These are phyloP conservation scores for Rhyacichthys aspro DNA, from an alignment of 2,797 vertebrate genomes.

Conservation along the genomic window DNA sequence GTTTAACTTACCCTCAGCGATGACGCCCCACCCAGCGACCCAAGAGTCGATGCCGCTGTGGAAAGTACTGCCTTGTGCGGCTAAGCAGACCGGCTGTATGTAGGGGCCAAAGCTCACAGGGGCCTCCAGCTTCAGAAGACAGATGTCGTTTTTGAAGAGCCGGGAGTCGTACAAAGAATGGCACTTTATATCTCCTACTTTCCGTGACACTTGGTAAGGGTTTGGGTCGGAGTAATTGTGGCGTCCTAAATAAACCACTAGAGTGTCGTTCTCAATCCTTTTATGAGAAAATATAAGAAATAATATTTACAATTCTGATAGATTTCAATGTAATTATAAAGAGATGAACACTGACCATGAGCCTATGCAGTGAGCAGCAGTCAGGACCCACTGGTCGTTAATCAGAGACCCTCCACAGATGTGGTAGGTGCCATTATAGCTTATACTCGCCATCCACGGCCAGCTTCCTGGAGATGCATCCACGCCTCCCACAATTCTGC, in stretches of 20 bases:
- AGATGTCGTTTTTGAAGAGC: neutral
- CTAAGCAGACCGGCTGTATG: conserved; percentile 76
- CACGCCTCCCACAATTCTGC: conserved; percentile 17
- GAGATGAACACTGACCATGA: accelerated
- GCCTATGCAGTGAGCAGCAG: conserved; percentile 34
- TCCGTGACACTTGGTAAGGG: accelerated
- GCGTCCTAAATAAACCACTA: conserved; percentile 18
- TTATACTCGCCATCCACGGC: conserved; percentile 43
- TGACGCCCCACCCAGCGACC: conserved; percentile 19
- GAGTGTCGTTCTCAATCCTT: accelerated
- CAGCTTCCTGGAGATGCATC: neutral
- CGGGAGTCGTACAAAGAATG: neutral
- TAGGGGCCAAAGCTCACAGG: conserved; percentile 46
- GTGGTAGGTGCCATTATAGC: accelerated
- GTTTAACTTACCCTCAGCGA: neutral
- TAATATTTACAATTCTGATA: neutral
- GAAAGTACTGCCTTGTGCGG: conserved; percentile 39
- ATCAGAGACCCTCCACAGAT: conserved; percentile 54
- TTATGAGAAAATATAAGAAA: conserved; percentile 12
- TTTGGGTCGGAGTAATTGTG: neutral
- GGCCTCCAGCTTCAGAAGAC: conserved; percentile 44
- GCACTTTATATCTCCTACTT: accelerated
- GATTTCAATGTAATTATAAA: no score
- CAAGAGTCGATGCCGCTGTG: conserved; percentile 29
- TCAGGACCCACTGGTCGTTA: conserved; percentile 39